Conservation (phyloP, 2,888 invertebrate species). For the Cosmia trapezina region DNA sequence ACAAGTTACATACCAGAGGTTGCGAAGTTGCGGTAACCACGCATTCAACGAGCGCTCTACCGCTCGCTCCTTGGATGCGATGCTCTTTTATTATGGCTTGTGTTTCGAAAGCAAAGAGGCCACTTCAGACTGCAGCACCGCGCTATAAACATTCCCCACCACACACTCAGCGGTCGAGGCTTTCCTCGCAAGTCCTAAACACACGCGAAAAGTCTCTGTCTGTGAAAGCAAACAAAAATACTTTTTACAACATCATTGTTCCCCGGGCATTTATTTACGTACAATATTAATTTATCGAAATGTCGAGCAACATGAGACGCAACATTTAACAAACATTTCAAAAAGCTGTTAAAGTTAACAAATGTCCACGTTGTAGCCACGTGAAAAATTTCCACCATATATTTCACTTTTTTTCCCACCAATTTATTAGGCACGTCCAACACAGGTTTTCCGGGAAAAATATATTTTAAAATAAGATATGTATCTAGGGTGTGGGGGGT, state of each 20-base stretch:
- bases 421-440: slow-evolving; percentile 62
- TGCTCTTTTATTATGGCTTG: slow-evolving; percentile 91
- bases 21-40: slow-evolving; percentile 9
- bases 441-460: slow-evolving; percentile 51
- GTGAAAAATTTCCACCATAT: slow-evolving; percentile 54
- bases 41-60: slow-evolving; percentile 12
- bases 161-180: slow-evolving; percentile 97
- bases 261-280: slow-evolving; percentile 5
- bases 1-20: slow-evolving; percentile 6
- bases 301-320: slow-evolving; percentile 40
- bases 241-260: slow-evolving; percentile 22
- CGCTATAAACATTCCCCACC: slow-evolving; percentile 97
- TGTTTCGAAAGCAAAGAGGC: slow-evolving; percentile 97
- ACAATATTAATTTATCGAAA: slow-evolving; percentile 48
- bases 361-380: slow-evolving; percentile 47
- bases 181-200: slow-evolving; percentile 95
- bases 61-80: slow-evolving; percentile 9
- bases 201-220: slow-evolving; percentile 99
- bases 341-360: slow-evolving; percentile 55
- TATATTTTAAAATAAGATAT: slow-evolving; percentile 58
- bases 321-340: slow-evolving; percentile 49
- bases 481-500: slow-evolving; percentile 55
- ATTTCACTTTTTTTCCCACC: slow-evolving; percentile 58
- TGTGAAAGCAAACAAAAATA: slow-evolving; percentile 22
- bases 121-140: slow-evolving; percentile 99